Conservation (phyloP, 2,888 invertebrate genomes). For the Lottia scabra region DNA sequence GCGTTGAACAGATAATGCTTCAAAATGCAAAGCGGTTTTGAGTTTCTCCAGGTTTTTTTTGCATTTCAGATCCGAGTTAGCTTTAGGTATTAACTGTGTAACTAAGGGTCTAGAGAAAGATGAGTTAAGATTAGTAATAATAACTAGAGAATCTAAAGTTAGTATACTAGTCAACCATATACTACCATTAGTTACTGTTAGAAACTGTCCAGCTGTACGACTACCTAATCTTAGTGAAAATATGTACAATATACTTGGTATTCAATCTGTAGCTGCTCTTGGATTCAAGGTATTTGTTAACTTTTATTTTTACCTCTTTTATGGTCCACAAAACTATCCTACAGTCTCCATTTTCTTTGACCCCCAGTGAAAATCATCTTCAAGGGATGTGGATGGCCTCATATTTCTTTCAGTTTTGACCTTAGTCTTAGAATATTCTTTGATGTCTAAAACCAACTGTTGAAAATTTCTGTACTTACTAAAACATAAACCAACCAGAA, state of each 20-base stretch:
- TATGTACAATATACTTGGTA: slow-evolving; percentile 10
- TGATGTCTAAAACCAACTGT: no score
- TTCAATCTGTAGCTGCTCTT: slow-evolving; percentile 19
- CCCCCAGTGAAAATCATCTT: no score
- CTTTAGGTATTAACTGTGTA: slow-evolving; percentile 33
- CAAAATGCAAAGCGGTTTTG: no score
- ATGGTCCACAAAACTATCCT: no score
- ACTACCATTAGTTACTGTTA: slow-evolving; percentile 32
- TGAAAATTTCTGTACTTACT: no score
- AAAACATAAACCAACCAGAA: no score
- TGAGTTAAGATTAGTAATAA: slow-evolving; percentile 31
- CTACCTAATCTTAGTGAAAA: slow-evolving; percentile 24
- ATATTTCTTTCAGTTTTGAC: no score
- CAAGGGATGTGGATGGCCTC: no score
- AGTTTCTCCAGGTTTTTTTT: not conserved
- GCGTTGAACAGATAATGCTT: no score
- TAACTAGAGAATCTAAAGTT: slow-evolving; percentile 34
- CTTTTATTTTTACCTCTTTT: no score
- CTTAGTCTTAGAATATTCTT: no score
- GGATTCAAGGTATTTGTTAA: slow-evolving; percentile 24
- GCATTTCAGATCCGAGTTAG: slow-evolving; percentile 35
- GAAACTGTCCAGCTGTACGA: slow-evolving; percentile 36
- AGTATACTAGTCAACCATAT: slow-evolving; percentile 31
- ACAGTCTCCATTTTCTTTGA: no score
- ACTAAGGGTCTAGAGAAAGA: slow-evolving; percentile 36